These are phyloP conservation scores for Drosophila nikananu DNA, from an alignment of 1,140 invertebrate species.

Conservation along the genomic window DNA sequence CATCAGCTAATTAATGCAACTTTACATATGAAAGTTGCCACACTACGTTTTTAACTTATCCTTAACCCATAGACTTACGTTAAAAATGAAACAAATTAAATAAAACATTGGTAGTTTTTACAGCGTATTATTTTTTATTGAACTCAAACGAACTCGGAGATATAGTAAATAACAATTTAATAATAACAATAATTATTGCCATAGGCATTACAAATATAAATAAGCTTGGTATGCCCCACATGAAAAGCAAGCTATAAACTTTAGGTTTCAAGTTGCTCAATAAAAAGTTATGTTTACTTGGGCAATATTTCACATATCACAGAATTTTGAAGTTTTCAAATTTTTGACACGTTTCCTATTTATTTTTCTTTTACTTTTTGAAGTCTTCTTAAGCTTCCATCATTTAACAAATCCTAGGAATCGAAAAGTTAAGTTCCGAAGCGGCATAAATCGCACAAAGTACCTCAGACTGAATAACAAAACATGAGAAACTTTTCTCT, in stretches of 20 bases:
- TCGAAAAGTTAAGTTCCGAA: slow-evolving; percentile 42
- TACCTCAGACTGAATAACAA: slow-evolving; percentile 36
- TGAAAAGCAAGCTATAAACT: not conserved
- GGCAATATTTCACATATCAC: not conserved
- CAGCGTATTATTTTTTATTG: too few species aligned
- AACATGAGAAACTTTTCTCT: slow-evolving; percentile 32
- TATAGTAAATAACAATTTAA: too few species aligned
- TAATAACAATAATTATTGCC: not conserved
- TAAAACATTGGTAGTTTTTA: not conserved
- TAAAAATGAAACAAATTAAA: not conserved
- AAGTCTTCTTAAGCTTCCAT: slow-evolving; percentile 5
- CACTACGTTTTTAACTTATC: not conserved
- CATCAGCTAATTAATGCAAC: not conserved
- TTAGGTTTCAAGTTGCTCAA: not conserved
- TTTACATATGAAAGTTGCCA: not conserved
- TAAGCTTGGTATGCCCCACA: not conserved
- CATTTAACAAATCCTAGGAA: slow-evolving; percentile 9
- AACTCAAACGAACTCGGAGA: too few species aligned
- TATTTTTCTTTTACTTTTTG: not conserved
- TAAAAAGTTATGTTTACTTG: slow-evolving; percentile 3
- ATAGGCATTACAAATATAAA: not conserved
- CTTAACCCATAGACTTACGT: not conserved
- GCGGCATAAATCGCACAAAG: slow-evolving; percentile 39
- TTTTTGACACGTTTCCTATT: slow-evolving; percentile 4
- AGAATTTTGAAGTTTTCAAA: not conserved